Base-by-base conservation (phyloP, 2,797 vertebrate genomes). In the Halcyon smyrnensis region DNA sequence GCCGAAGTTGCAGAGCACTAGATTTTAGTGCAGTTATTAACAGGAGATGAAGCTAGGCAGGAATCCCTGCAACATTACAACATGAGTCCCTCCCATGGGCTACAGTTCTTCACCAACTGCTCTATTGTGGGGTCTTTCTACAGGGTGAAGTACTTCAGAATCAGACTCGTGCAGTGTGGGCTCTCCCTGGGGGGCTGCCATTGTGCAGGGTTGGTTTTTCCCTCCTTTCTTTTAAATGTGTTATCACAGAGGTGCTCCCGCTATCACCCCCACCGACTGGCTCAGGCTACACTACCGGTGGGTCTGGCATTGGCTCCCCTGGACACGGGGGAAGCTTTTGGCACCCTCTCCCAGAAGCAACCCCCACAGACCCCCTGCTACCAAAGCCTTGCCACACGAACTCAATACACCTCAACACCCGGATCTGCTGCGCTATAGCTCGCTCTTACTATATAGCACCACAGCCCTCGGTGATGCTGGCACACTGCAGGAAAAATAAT, bases 241-340 rank as follows among this genome's bases (percentile, higher is more conserved):
- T 51, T 37, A 51, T 19, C 37, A 11, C 51, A 43, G 43, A 59
- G 32, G 37, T 2, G 2, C 23, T 43, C 36, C 9, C 45, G 2
- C 23, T 43, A 36, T 8, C 45, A 32, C 32, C 3, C 0, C 36
- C 0, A 0, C 15, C 36, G 21, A 59, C 18, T 27, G 34, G 11
- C 37, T 64, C 2, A 2, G 14, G 15, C 37, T 43, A 28, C 32
- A 30, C 32, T 30, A 21, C 24, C 3, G 0, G 30, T 9, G 19
- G 48, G 30, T 34, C 28, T 59, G 45, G 28, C 16, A 15, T 25
- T 19, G 28, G 34, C 15, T 76, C 25, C 20, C 4, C 45, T 11
- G 27, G 23, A 67, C 39, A 32, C 2, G 11, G 7, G 16, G 32
- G 28, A 48, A 56, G 36, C 20, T 75, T 67, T 32, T 4, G 24